Evolutionary conservation across 2,113 vertebrate species (phyloP).

Genomic region (Oenanthe melanoleuca): DNA sequence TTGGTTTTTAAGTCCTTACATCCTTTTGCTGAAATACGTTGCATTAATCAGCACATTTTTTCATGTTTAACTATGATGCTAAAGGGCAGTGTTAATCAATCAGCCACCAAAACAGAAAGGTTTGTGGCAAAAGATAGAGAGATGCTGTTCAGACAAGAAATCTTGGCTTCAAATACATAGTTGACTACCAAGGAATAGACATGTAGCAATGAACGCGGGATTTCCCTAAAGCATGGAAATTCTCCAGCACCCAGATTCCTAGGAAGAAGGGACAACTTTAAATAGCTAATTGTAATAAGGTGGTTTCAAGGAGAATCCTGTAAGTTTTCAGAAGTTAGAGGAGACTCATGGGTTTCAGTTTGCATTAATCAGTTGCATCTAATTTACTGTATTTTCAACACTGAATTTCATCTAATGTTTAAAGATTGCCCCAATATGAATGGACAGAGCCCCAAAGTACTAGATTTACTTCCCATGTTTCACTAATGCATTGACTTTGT

Average conservation of each 20-base stretch:
- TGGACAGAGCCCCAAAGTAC: neutral
- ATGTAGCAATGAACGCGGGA: neutral
- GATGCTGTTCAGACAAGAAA: neutral
- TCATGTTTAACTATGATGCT: neutral
- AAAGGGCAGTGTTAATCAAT: neutral
- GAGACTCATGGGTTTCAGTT: neutral
- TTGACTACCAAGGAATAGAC: neutral
- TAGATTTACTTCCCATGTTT: neutral
- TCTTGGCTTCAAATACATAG: neutral
- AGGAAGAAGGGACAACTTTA: neutral
- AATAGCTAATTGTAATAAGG: neutral
- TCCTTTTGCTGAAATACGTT: neutral
- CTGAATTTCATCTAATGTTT: constrained; percentile 24
- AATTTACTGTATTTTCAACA: constrained; percentile 18
- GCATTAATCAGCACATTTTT: neutral
- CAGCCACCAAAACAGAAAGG: neutral
- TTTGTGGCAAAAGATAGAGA: neutral
- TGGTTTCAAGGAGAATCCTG: neutral
- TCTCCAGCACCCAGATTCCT: neutral
- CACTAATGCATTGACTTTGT: constrained; percentile 7
- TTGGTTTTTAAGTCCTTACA: neutral
- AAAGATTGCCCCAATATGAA: neutral
- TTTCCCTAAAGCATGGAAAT: neutral
- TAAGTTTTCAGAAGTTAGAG: neutral
- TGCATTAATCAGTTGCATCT: neutral